A percentile compares a stretch with the other conserved stretches of the same genome.
These are phyloP conservation scores for Selenia dentaria DNA, from an alignment of 2,888 invertebrate species.

Conservation along the genomic window DNA sequence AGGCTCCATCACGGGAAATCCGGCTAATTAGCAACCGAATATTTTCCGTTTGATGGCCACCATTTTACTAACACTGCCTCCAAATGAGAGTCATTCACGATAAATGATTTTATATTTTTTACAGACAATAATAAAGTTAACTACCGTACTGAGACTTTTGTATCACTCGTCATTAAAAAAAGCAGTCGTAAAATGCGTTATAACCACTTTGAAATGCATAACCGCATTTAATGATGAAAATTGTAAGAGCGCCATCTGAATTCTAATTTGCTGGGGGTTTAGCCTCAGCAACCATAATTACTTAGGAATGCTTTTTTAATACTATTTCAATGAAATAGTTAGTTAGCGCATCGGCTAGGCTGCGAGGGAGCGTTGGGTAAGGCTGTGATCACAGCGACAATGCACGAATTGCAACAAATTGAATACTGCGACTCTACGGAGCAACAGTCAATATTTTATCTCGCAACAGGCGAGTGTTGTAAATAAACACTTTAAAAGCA, in stretches of 20 bases:
- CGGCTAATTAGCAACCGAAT: constrained; percentile 54
- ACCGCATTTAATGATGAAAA: constrained; percentile 30
- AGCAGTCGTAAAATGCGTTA: constrained; percentile 34
- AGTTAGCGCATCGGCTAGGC: too few species aligned
- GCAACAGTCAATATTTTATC: constrained; percentile 42
- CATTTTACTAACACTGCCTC: constrained; percentile 36
- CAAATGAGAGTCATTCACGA: constrained; percentile 32
- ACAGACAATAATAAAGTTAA: constrained; percentile 45
- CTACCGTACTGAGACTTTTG: constrained; percentile 38
- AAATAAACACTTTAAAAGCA: constrained; percentile 69
- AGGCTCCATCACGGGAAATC: constrained; percentile 48
- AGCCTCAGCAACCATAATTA: neutral
- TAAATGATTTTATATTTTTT: constrained; percentile 39
- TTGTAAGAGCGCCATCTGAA: constrained; percentile 7
- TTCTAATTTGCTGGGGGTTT: constrained; percentile 3
- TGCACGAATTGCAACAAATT: constrained; percentile 14
- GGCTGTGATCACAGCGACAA: constrained; percentile 6
- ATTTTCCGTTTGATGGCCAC: constrained; percentile 46
- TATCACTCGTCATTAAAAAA: constrained; percentile 36
- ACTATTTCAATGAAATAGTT: too few species aligned
- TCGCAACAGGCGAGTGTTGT: constrained; percentile 48
- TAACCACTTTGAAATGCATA: constrained; percentile 33
- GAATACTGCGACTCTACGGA: constrained; percentile 28
- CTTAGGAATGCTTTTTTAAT: neutral
- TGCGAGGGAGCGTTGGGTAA: constrained; percentile 1